Evolutionary conservation across 2,888 invertebrate species (phyloP), one percentile per base, ranked within the genome.

Genomic region (Drosophila fulvimacula): DNA sequence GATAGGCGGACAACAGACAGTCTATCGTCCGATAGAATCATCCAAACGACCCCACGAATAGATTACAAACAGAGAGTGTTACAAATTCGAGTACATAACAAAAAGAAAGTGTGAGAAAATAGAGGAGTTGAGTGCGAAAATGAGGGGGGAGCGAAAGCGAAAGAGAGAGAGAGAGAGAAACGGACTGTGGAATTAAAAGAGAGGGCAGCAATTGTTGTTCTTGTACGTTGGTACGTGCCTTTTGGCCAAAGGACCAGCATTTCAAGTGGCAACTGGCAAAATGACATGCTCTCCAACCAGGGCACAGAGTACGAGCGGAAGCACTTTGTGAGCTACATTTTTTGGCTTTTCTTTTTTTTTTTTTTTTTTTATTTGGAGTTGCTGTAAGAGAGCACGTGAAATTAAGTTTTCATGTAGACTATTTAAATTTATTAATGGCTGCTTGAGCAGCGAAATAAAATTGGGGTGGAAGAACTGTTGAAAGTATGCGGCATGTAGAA

Each of bases 231-330:
- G 76, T 70, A 82, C 88, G 82, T 82, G 82, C 69, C 79, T 49
- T 87, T 82, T 76, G 71, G 79, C 71, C 79, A 82, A 82, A 73
- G 74, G 76, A 69, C 74, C 59, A 60, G 58, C 62, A 69, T 69
- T 82, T 87, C 74, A 74, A 88, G 82, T 71, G 70, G 69, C 71
- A 81, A 81, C 79, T 70, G 79, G 70, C 73, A 86, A 72, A 79
- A 57, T 62, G 75, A 69, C 74, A 59, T 60, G 63, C 55, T 48
- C 58, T 58, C 57, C 41, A 42, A 51, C 42, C 49, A 30, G 42
- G 11, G 44, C 9, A 32, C 6, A 36, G 39, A 27, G 21, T 34
- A 39, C 39, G 41, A 44, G 32, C 27, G 27, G 38, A 21, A 21
- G 36, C 64, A 59, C 64, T 56, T 41, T 42, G 52, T 51, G 48